Conservation (phyloP, 2,888 invertebrate genomes). For the Lasioglossum figueresi region DNA sequence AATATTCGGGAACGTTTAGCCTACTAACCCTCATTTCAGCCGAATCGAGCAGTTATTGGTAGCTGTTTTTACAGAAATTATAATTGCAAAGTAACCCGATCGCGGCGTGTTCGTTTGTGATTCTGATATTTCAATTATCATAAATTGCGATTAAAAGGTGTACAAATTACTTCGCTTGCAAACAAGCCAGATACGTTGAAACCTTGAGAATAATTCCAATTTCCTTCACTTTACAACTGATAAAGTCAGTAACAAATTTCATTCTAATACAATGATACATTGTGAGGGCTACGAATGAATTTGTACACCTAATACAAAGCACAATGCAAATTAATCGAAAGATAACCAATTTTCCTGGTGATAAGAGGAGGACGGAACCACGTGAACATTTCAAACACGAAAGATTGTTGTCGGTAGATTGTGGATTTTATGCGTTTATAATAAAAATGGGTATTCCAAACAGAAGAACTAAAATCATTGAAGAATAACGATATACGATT, state of each 20-base stretch:
- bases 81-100: no score
- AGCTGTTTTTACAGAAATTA: not conserved
- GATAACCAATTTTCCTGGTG: not conserved
- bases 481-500: no score
- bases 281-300: not conserved
- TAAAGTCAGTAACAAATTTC: not conserved
- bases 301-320: not conserved
- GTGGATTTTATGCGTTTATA: no score
- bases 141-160: no score
- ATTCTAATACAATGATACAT: not conserved
- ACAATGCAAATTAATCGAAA: not conserved
- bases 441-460: no score
- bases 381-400: not conserved
- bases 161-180: not conserved
- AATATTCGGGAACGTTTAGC: slow-evolving; percentile 2
- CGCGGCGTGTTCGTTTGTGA: no score
- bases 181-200: not conserved
- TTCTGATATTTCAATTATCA: no score
- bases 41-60: not conserved
- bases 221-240: not conserved
- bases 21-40: not conserved
- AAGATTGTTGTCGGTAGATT: not conserved
- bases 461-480: no score
- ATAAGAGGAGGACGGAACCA: not conserved
- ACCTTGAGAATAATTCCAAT: not conserved